Evolutionary conservation across 2,888 invertebrate genomes (phyloP), one percentile per base, ranked within the genome.

Genomic region (Caenorhabditis macrosperma): DNA sequence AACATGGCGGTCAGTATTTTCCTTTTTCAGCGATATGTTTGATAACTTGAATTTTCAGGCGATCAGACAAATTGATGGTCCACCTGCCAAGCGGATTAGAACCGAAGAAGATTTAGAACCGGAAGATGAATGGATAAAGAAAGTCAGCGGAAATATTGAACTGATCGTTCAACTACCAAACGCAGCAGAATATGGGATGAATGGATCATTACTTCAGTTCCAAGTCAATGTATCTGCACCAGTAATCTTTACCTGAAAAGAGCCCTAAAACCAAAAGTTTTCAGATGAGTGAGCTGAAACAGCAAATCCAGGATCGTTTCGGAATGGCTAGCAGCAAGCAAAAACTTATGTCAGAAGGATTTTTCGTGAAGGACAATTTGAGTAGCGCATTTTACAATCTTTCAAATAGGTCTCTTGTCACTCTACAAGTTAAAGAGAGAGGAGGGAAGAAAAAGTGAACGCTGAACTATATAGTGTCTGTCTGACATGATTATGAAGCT

Each of bases 291-390:
- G 94, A 94, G 66, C 93, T 99, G 87, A 99, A 99, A 92, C 94
- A 94, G 12, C 94, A 95, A 91, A 93, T 99, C 86, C 94, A 95
- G 82, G 94, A 95, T 90, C 93, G 94, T 85, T 95, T 95, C 72
- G 95, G 95, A 83, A 95, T 99, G 94, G 96, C 97, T 50, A 95
- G 95, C 20, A 96, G 96, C 66, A 99, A 99, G 91, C 98, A 99
- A 92, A 97, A 99, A 91, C 93, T 99, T 83, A 95, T 95, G 86
- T 95, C 95, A 90, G 97, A 97, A 92, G 96, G 92, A 35, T 94
- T 98, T 92, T 99, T 98, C 93, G 95, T 98, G 93, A 99, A 99
- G 91, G 98, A 99, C 92, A 95, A 94, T 63, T 96, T 97, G 91
- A 94, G 95, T 0, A 93, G 97, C 91, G 98, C 96, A 0, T 99